A percentile compares a stretch with the other conserved stretches of the same genome.
Conservation (phyloP, 2,797 vertebrate genomes). For the Sebastes matsubarae region DNA sequence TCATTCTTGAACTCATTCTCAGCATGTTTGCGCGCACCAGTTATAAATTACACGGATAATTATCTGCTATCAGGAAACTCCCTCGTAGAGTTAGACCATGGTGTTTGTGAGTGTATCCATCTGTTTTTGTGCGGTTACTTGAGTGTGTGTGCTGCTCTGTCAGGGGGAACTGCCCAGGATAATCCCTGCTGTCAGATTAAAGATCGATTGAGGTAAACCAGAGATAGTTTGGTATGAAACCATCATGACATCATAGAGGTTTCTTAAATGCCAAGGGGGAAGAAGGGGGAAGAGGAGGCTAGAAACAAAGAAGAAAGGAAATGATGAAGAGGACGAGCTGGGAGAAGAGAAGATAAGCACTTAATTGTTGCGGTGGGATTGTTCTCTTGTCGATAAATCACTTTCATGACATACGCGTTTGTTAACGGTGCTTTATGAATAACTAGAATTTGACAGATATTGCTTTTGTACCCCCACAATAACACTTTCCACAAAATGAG, state of each 20-base stretch:
- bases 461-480: background rate
- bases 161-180: constrained; percentile 25
- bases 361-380: background rate
- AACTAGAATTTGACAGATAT: background rate
- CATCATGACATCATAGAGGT: constrained; percentile 43
- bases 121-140: constrained; percentile 46
- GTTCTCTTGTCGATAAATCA: background rate
- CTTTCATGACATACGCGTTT: background rate
- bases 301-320: background rate
- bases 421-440: background rate
- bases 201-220: constrained; percentile 51
- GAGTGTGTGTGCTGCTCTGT: constrained; percentile 36
- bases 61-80: constrained; percentile 49
- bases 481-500: background rate
- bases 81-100: constrained; percentile 9
- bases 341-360: background rate
- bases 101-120: constrained; percentile 51
- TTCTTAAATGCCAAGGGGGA: background rate
- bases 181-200: constrained; percentile 54
- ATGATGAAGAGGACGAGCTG: background rate
- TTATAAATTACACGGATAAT: constrained; percentile 60
- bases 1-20: constrained; percentile 22
- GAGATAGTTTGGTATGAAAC: constrained; percentile 38
- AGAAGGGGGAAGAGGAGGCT: background rate
- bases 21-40: constrained; percentile 8